These are phyloP conservation scores for Cynopterus sphinx DNA, from an alignment of 2,797 vertebrate genomes.

Conservation along the genomic window DNA sequence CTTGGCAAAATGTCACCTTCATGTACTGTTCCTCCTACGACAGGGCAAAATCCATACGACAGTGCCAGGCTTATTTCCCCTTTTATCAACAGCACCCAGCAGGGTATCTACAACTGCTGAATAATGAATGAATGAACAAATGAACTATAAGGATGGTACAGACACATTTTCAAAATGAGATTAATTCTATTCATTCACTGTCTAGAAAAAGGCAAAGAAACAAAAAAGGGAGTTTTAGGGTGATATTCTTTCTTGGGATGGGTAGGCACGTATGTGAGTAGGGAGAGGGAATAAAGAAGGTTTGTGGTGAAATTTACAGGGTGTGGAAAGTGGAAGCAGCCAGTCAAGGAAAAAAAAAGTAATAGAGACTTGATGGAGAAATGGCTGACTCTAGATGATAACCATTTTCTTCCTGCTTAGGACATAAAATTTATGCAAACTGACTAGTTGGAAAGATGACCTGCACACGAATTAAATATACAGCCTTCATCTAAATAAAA, in stretches of 20 bases:
- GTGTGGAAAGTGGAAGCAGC: neutral
- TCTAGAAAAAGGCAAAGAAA: neutral
- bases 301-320: neutral
- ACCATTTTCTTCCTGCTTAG: neutral
- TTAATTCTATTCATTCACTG: neutral
- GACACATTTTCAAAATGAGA: constrained; percentile 11
- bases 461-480: constrained; percentile 58
- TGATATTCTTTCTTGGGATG: neutral
- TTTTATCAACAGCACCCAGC: neutral
- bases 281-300: neutral
- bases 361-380: neutral
- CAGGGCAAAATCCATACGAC: neutral
- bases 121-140: neutral
- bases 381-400: neutral
- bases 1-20: neutral
- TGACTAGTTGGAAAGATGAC: constrained; percentile 54
- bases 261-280: neutral
- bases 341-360: neutral
- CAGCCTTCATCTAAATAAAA: constrained; percentile 50
- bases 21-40: neutral
- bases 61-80: neutral
- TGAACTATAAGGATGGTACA: neutral
- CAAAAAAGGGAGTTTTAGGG: neutral
- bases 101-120: neutral
- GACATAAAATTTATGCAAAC: constrained; percentile 47